Evolutionary conservation across 2,113 vertebrate species (phyloP).

Genomic region (Osmerus eperlanus): DNA sequence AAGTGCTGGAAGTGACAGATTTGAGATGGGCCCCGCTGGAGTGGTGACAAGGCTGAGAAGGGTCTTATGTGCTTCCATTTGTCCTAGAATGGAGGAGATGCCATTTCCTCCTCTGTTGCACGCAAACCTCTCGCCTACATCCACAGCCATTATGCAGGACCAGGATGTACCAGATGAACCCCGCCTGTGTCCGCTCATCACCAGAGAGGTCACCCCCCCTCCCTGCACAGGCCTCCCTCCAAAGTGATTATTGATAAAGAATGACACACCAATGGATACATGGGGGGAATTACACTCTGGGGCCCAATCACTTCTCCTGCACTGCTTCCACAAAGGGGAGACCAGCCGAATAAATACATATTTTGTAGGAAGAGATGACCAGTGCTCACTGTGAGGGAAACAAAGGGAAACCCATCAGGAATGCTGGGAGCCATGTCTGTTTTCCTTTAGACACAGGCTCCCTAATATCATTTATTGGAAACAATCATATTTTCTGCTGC

Average conservation of each 20-base stretch:
- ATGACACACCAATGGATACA: conserved; percentile 56
- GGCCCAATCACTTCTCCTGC: conserved; percentile 45
- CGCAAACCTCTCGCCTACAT: conserved; percentile 19
- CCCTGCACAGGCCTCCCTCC: conserved; percentile 21
- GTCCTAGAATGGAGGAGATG: conserved; percentile 21
- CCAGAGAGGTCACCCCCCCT: conserved; percentile 59
- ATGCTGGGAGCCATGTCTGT: conserved; percentile 56
- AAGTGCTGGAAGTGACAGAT: conserved; percentile 21
- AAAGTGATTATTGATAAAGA: conserved; percentile 73
- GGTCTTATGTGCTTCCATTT: background rate
- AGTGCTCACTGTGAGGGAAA: conserved; percentile 60
- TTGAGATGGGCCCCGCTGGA: conserved; percentile 19
- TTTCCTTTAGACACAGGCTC: conserved; percentile 49
- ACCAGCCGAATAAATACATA: conserved; percentile 66
- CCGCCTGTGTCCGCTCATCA: conserved; percentile 46
- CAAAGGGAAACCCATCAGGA: conserved; percentile 63
- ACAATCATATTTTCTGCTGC: conserved; percentile 71
- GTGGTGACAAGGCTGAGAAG: conserved; percentile 24
- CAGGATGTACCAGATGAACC: conserved; percentile 53
- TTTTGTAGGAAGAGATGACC: conserved; percentile 44
- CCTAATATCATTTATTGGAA: conserved; percentile 68
- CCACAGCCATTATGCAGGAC: conserved; percentile 34
- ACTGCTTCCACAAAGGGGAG: conserved; percentile 43
- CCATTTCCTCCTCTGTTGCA: background rate
- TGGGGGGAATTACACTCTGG: conserved; percentile 49